A percentile compares a stretch with the other conserved stretches of the same genome.
These are phyloP conservation scores for Dicrurus megarhynchus DNA, from an alignment of 2,113 vertebrate species.

Conservation along the genomic window DNA sequence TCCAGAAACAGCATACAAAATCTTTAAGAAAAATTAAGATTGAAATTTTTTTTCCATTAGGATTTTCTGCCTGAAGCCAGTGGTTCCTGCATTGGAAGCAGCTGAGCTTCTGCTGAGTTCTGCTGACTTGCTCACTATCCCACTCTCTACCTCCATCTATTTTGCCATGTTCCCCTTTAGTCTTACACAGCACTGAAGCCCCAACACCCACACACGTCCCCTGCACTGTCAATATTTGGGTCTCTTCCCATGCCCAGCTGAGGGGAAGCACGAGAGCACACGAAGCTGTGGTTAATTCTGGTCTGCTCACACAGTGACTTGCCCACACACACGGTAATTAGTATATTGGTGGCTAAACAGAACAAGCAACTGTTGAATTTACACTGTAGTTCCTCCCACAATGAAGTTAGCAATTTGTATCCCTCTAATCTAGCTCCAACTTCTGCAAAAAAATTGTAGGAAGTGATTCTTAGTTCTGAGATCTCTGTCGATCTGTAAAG, in stretches of 20 bases:
- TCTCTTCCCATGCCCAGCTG: neutral
- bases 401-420: neutral
- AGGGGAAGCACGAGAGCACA: neutral
- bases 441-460: neutral
- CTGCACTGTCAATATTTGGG: neutral
- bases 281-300: slow-evolving; percentile 11
- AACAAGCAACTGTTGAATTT: slow-evolving; percentile 32
- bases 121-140: neutral
- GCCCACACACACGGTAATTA: neutral
- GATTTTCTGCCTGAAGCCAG: neutral
- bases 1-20: neutral
- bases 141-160: neutral
- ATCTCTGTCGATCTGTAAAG: neutral
- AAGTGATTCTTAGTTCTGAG: neutral
- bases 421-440: neutral
- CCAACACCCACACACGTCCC: neutral
- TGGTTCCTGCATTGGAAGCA: neutral
- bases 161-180: neutral
- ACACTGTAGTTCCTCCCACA: slow-evolving; percentile 10
- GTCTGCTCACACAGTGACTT: neutral
- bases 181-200: neutral
- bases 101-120: neutral
- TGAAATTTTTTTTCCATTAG: neutral
- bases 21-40: neutral
- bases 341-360: slow-evolving; percentile 11